Percentiles rank a stretch among this genome's conserved stretches.
These are phyloP conservation scores for Passer montanus DNA, from an alignment of 2,113 vertebrate species.

Conservation along the genomic window DNA sequence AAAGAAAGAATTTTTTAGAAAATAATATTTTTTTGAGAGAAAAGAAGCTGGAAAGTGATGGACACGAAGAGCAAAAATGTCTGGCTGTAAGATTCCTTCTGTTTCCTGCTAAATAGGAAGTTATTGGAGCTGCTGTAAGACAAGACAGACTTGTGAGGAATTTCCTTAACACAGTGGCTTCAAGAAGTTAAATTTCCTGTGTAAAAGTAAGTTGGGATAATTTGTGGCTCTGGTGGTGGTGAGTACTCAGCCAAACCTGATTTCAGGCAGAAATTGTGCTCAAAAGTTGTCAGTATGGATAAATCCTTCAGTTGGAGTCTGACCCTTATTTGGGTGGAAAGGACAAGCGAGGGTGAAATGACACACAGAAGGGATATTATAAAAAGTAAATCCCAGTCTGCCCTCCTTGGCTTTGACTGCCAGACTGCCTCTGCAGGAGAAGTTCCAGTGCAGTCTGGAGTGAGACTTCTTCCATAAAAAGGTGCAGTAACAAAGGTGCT, in stretches of 20 bases:
- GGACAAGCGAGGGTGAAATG: not conserved
- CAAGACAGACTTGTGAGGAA: not conserved
- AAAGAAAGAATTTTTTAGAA: not conserved
- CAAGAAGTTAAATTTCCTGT: not conserved
- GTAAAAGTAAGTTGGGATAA: not conserved
- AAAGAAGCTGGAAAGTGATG: not conserved
- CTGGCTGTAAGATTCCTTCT: not conserved
- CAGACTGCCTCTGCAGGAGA: not conserved
- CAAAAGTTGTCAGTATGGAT: not conserved
- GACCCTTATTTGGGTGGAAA: not conserved
- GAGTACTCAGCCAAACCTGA: not conserved
- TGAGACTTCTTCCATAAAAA: not conserved
- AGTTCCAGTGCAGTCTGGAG: not conserved
- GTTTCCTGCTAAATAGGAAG: not conserved
- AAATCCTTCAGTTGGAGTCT: not conserved
- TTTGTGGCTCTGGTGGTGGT: not conserved
- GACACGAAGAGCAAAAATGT: not conserved
- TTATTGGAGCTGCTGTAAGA: not conserved
- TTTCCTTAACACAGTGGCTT: not conserved
- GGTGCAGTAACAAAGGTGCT: not conserved
- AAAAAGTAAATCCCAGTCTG: not conserved
- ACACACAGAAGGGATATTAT: not conserved
- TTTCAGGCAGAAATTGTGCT: not conserved
- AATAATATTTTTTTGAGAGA: not conserved
- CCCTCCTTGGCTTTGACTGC: not conserved